Evolutionary conservation across 2,797 vertebrate species (phyloP).

Genomic region (Eurystomus glaucurus): DNA sequence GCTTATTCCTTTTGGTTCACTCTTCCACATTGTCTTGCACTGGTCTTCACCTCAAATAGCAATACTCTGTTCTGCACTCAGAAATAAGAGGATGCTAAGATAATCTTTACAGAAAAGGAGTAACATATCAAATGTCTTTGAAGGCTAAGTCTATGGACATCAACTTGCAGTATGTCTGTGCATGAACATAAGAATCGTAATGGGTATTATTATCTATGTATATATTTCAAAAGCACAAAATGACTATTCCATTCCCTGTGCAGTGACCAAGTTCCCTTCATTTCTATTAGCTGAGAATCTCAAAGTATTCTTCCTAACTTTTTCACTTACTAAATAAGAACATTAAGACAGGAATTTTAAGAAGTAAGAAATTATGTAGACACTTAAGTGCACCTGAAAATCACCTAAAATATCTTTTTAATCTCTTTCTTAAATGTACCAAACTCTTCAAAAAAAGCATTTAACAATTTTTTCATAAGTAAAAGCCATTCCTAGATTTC

Average conservation of each 20-base stretch:
- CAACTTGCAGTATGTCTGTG: neutral
- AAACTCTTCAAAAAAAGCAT: neutral
- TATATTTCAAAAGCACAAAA: neutral
- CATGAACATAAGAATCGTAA: neutral
- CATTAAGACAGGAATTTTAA: neutral
- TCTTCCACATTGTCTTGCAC: neutral
- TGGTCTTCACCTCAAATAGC: neutral
- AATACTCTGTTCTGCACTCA: neutral
- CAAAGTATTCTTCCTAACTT: neutral
- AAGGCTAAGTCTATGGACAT: neutral
- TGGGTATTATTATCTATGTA: neutral
- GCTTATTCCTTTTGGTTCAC: neutral
- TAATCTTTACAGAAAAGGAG: neutral
- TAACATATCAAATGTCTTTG: neutral
- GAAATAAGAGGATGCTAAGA: neutral
- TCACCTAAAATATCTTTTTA: neutral
- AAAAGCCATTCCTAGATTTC: neutral
- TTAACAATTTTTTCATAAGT: neutral
- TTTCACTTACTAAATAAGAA: neutral
- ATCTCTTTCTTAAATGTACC: neutral
- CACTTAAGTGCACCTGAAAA: neutral
- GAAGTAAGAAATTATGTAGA: neutral
- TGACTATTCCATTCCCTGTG: neutral
- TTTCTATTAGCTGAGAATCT: neutral
- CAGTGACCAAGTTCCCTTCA: neutral